Percentiles rank a stretch among this genome's conserved stretches.
Evolutionary conservation across 2,888 invertebrate species (phyloP).

Genomic region (Chymomyza amoena): DNA sequence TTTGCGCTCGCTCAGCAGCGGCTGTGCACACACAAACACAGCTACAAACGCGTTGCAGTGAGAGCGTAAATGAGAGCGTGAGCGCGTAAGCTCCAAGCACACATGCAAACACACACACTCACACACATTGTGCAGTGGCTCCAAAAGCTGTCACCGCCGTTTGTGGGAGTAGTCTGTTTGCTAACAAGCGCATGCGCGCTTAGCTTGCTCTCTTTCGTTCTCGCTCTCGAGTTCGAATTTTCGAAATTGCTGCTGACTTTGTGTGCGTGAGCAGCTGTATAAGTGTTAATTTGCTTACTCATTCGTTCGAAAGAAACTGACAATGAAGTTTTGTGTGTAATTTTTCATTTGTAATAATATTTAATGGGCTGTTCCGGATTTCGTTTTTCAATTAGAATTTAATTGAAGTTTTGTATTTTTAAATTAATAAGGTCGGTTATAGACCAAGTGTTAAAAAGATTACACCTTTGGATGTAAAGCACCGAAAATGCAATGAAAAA

Average conservation of each 20-base stretch:
- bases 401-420: no score
- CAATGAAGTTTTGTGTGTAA: slow-evolving; percentile 4
- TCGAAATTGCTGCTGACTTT: slow-evolving; percentile 51
- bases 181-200: neutral
- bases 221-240: slow-evolving; percentile 43
- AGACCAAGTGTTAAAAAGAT: no score
- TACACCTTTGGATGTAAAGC: no score
- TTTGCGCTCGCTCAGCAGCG: slow-evolving; percentile 14
- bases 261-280: slow-evolving; percentile 19
- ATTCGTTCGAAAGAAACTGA: neutral
- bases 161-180: slow-evolving; percentile 7
- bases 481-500: no score
- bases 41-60: neutral
- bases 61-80: neutral
- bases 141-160: slow-evolving; percentile 24
- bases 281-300: slow-evolving; percentile 40
- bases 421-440: no score
- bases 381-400: neutral
- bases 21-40: no score
- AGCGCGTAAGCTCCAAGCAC: slow-evolving; percentile 42
- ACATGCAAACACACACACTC: slow-evolving; percentile 38
- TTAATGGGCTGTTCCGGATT: neutral
- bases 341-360: slow-evolving; percentile 17
- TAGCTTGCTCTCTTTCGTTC: slow-evolving; percentile 19
- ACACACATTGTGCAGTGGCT: neutral